Percentiles rank a stretch among this genome's conserved stretches.
Evolutionary conservation across 2,888 invertebrate species (phyloP).

Genomic region (Mellilla xanthometata): DNA sequence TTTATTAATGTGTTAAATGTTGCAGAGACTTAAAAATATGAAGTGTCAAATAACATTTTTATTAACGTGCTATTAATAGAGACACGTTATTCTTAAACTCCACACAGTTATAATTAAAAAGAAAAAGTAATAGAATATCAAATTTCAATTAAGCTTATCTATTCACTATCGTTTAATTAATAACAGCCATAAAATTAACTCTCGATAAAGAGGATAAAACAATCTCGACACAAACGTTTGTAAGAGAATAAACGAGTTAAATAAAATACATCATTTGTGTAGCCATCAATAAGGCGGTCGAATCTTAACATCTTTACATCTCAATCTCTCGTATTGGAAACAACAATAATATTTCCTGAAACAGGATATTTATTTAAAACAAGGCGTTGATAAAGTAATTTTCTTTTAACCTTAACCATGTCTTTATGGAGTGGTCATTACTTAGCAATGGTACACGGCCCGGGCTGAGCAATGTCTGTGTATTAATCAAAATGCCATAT

Average conservation of each 20-base stretch:
- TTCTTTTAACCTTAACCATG: constrained; percentile 83
- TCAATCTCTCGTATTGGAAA: constrained; percentile 81
- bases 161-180: constrained; percentile 49
- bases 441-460: constrained; percentile 82
- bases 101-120: constrained; percentile 18
- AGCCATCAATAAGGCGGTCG: constrained; percentile 76
- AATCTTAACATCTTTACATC: constrained; percentile 78
- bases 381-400: constrained; percentile 83
- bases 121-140: constrained; percentile 36
- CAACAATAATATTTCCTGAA: constrained; percentile 82
- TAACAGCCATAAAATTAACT: constrained; percentile 52
- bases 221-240: constrained; percentile 45
- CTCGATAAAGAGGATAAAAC: constrained; percentile 46
- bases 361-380: constrained; percentile 83
- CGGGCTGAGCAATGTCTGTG: constrained; percentile 80
- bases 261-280: constrained; percentile 77
- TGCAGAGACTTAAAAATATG: constrained; percentile 8
- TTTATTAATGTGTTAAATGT: too few relatives aligned
- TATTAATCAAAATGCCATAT: constrained; percentile 83
- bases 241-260: constrained; percentile 63
- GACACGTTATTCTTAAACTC: constrained; percentile 21
- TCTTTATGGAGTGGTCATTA: constrained; percentile 83
- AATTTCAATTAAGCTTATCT: constrained; percentile 49
- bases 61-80: constrained; percentile 28
- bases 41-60: constrained; percentile 25